Percentiles rank a stretch among this genome's conserved stretches.
Conservation (phyloP, 2,888 invertebrate species). For the Leptinotarsa rubiginosa region DNA sequence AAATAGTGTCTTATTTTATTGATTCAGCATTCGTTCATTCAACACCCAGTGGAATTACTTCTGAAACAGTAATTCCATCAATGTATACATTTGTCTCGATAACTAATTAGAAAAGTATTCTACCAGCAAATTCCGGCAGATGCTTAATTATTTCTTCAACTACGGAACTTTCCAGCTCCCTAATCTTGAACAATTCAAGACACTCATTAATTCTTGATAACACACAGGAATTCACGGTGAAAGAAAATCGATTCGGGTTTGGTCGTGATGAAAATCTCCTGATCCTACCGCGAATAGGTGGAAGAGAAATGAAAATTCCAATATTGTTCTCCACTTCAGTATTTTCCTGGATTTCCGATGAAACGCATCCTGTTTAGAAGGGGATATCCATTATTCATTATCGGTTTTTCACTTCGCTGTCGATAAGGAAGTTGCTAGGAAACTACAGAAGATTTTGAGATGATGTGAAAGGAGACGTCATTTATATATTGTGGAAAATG, state of each 20-base stretch:
- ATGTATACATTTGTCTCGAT: no score
- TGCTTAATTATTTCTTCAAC: not conserved
- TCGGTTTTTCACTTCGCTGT: not conserved
- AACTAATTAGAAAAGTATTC: no score
- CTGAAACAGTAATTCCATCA: no score
- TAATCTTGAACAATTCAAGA: conserved; percentile 24
- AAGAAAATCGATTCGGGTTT: conserved; percentile 27
- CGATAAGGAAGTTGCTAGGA: not conserved
- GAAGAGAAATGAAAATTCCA: not conserved
- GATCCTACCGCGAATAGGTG: not conserved
- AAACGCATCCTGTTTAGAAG: not conserved
- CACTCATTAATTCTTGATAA: conserved; percentile 29
- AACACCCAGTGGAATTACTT: no score
- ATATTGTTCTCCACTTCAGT: not conserved
- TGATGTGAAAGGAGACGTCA: no score
- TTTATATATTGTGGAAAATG: no score
- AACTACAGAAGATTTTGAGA: not conserved
- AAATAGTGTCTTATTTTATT: no score
- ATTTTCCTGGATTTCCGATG: not conserved
- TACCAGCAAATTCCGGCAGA: no score
- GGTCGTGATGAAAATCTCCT: conserved; percentile 12
- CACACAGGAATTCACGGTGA: conserved; percentile 28
- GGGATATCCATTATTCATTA: not conserved
- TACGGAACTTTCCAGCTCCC: conserved; percentile 12
- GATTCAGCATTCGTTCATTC: no score